These are phyloP conservation scores for Melipona beecheii DNA, from an alignment of 2,888 invertebrate genomes.

Conservation along the genomic window DNA sequence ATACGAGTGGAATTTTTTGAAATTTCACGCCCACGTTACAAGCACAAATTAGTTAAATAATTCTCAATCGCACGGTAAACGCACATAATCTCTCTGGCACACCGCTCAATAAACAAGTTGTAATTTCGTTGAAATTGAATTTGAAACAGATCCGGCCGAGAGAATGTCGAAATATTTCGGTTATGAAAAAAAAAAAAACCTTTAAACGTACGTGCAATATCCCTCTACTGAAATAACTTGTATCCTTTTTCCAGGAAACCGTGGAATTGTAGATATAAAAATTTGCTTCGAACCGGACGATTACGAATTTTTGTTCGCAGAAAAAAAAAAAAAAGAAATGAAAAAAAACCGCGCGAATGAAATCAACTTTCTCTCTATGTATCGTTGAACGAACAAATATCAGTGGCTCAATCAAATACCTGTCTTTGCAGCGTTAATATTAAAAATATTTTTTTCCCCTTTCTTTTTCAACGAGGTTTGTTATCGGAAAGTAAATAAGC, in stretches of 20 bases:
- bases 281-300: neutral
- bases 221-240: neutral
- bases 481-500: neutral
- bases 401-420: neutral
- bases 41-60: too few species aligned
- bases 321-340: too few species aligned
- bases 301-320: neutral
- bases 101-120: neutral
- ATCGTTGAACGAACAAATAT: constrained; percentile 6
- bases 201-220: neutral
- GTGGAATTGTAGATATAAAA: neutral
- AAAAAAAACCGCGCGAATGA: neutral
- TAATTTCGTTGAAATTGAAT: constrained; percentile 19
- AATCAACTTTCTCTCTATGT: neutral
- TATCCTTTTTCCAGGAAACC: neutral
- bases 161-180: neutral
- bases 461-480: neutral
- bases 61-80: neutral
- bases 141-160: neutral
- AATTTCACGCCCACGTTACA: neutral
- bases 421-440: neutral
- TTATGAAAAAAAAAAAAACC: neutral
- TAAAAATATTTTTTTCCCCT: neutral
- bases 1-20: neutral
- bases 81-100: neutral